Percentiles rank a stretch among this genome's conserved stretches.
Evolutionary conservation across 2,888 invertebrate genomes (phyloP).

Genomic region (Acleris cristana): DNA sequence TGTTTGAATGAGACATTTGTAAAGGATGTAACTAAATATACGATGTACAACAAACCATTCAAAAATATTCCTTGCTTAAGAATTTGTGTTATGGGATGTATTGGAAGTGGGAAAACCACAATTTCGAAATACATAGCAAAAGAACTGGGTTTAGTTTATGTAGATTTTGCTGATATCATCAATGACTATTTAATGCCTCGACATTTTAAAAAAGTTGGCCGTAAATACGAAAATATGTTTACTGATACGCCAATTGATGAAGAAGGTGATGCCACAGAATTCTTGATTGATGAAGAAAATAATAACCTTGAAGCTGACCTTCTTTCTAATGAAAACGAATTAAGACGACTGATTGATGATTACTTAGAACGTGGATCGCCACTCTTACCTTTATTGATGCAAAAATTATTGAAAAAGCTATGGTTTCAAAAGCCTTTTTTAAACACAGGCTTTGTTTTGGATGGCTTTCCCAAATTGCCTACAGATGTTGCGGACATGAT

Average conservation of each 20-base stretch:
- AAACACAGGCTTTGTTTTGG: conserved; percentile 81
- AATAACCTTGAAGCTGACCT: conserved; percentile 59
- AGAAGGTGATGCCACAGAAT: conserved; percentile 60
- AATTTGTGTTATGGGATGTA: conserved; percentile 83
- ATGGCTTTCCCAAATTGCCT: conserved; percentile 84
- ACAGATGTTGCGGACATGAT: conserved; percentile 82
- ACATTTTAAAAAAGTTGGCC: conserved; percentile 75
- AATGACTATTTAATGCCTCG: conserved; percentile 66
- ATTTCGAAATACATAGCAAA: conserved; percentile 76
- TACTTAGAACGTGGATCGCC: conserved; percentile 78
- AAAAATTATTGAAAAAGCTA: conserved; percentile 69
- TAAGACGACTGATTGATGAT: conserved; percentile 65
- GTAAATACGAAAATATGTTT: conserved; percentile 69
- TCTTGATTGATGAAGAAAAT: conserved; percentile 68
- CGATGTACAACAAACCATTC: conserved; percentile 71
- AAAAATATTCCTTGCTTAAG: conserved; percentile 76
- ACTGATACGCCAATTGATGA: conserved; percentile 61
- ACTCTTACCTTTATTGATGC: conserved; percentile 71
- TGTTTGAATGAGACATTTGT: conserved; percentile 75
- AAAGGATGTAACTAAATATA: conserved; percentile 74
- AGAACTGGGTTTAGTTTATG: conserved; percentile 81
- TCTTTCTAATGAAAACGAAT: conserved; percentile 66
- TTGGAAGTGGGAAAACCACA: conserved; percentile 81
- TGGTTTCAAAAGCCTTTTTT: conserved; percentile 82
- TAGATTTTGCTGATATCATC: conserved; percentile 73